Percentiles rank a stretch among this genome's conserved stretches.
phyloP scores from a whole-genome alignment of 2,888 invertebrate species.

The Argyresthia goedartella region DNA sequence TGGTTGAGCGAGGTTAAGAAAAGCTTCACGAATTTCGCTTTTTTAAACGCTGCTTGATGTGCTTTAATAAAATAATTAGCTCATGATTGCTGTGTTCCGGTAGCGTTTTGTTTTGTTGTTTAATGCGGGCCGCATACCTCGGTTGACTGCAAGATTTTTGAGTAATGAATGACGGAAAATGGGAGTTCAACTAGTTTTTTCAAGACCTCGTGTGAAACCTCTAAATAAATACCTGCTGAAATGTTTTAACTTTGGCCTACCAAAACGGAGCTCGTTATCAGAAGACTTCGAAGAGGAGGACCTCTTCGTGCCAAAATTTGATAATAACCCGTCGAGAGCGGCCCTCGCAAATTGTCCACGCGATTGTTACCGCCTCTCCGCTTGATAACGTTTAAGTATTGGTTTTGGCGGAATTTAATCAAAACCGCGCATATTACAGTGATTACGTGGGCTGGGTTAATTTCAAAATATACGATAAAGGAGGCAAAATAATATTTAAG shows the following conservation, averaged over 20 bases:
- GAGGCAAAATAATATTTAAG: conserved; percentile 61
- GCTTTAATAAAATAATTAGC: neutral
- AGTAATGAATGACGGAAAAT: too few species aligned
- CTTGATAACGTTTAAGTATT: conserved; percentile 63
- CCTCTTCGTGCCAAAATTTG: conserved; percentile 11
- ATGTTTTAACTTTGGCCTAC: too few species aligned
- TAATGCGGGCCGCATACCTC: too few species aligned
- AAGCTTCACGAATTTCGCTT: neutral
- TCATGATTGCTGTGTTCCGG: neutral
- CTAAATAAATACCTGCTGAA: too few species aligned
- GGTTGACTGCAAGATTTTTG: too few species aligned
- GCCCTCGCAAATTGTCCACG: conserved; percentile 28
- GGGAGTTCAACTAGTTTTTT: too few species aligned
- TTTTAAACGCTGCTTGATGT: neutral
- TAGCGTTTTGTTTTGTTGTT: neutral
- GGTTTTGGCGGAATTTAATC: conserved; percentile 65
- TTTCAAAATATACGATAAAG: conserved; percentile 64
- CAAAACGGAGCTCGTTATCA: conserved; percentile 16
- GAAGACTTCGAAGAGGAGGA: conserved; percentile 31
- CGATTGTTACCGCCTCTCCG: conserved; percentile 16
- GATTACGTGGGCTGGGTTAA: conserved; percentile 51
- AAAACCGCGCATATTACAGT: conserved; percentile 55
- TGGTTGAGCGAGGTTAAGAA: conserved; percentile 9
- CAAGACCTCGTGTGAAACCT: too few species aligned
- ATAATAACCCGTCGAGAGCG: conserved; percentile 9